Percentiles rank a stretch among this genome's conserved stretches.
These are phyloP conservation scores for Arion vulgaris DNA, from an alignment of 1,140 invertebrate genomes.

Conservation along the genomic window DNA sequence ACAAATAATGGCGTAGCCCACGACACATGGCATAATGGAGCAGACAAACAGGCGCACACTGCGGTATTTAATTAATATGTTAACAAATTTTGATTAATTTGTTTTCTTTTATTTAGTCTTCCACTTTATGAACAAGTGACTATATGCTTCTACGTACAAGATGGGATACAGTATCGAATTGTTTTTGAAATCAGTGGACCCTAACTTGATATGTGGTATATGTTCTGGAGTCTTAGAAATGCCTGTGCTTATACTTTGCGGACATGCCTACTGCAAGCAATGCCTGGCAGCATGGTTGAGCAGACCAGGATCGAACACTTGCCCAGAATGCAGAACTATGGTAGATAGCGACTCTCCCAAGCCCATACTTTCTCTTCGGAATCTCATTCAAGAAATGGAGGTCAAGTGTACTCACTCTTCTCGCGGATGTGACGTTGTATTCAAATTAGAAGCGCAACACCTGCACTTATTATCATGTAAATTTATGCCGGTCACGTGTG, in stretches of 20 bases:
- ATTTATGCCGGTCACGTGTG: constrained; percentile 59
- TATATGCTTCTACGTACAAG: constrained; percentile 36
- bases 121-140: too few species aligned
- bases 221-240: constrained; percentile 66
- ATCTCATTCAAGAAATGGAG: constrained; percentile 64
- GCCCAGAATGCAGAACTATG: constrained; percentile 65
- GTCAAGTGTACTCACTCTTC: constrained; percentile 55
- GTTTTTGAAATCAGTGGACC: constrained; percentile 61
- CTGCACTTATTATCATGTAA: constrained; percentile 57
- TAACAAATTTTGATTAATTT: too few species aligned
- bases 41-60: too few species aligned
- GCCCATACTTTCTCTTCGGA: constrained; percentile 63
- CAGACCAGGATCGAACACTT: constrained; percentile 54
- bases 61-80: too few species aligned
- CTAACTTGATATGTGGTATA: constrained; percentile 66
- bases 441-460: constrained; percentile 57
- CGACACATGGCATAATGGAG: too few species aligned
- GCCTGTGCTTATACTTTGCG: constrained; percentile 67
- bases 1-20: too few species aligned
- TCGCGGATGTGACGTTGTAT: constrained; percentile 59
- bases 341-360: constrained; percentile 49
- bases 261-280: constrained; percentile 63
- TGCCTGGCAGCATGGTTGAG: constrained; percentile 66
- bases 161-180: constrained; percentile 64
- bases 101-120: too few species aligned